These are phyloP conservation scores for Bombylius discolor DNA, from an alignment of 2,888 invertebrate species.

Conservation along the genomic window DNA sequence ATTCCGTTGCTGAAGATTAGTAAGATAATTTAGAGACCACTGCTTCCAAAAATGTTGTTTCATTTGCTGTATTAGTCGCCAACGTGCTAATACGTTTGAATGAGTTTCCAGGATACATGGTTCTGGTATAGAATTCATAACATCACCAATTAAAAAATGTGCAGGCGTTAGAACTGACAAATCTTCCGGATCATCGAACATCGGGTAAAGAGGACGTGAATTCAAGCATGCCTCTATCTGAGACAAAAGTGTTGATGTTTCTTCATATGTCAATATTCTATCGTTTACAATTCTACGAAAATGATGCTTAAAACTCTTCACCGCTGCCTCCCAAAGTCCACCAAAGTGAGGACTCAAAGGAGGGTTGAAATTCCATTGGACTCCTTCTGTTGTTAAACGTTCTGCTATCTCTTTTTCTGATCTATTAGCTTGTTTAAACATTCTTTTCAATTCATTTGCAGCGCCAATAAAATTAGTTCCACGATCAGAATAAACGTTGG, in stretches of 20 bases:
- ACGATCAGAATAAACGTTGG: not conserved
- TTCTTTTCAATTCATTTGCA: not conserved
- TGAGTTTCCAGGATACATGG: no score
- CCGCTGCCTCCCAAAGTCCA: no score
- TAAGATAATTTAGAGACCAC: slow-evolving; percentile 19
- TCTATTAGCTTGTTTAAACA: not conserved
- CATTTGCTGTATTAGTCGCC: no score
- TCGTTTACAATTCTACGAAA: not conserved
- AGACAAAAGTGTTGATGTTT: not conserved
- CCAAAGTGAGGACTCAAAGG: slow-evolving; percentile 21
- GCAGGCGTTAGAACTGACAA: not conserved
- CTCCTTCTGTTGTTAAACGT: not conserved
- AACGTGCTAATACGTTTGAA: no score
- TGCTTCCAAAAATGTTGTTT: no score
- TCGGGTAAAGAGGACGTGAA: not conserved
- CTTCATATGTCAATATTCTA: not conserved
- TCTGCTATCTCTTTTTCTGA: not conserved
- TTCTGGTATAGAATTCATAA: not conserved
- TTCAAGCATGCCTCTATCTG: slow-evolving; percentile 1
- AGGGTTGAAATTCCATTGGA: slow-evolving; percentile 22
- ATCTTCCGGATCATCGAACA: not conserved
- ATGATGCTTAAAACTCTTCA: slow-evolving; percentile 10
- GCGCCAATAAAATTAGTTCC: slow-evolving; percentile 1
- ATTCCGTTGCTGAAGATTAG: slow-evolving; percentile 16
- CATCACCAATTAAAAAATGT: not conserved